phyloP scores from a whole-genome alignment of 2,888 invertebrate species.

The Erannis defoliaria region DNA sequence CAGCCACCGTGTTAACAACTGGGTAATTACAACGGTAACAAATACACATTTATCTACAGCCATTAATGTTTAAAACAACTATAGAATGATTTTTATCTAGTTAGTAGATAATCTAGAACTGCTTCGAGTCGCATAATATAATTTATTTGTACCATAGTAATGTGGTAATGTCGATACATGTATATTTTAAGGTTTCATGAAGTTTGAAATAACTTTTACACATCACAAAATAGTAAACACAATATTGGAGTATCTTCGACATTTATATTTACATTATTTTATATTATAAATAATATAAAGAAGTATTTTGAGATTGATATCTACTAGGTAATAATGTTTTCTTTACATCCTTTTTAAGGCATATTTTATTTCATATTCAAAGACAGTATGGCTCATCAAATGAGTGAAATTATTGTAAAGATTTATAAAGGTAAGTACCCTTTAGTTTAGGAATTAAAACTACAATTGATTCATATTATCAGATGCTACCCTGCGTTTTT shows the following conservation, averaged over 20 bases:
- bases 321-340: background rate
- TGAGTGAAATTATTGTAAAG: conserved; percentile 21
- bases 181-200: background rate
- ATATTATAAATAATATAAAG: background rate
- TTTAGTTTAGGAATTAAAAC: conserved; percentile 37
- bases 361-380: background rate
- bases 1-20: conserved; percentile 3
- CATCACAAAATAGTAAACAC: background rate
- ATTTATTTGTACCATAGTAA: conserved; percentile 6
- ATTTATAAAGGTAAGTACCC: conserved; percentile 25
- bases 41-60: conserved; percentile 8
- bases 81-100: conserved; percentile 7
- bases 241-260: background rate
- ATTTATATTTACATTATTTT: background rate
- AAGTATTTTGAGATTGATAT: background rate
- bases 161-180: background rate
- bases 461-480: conserved; percentile 64
- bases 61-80: conserved; percentile 8
- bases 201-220: background rate
- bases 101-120: background rate
- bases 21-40: conserved; percentile 7
- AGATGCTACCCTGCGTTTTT: conserved; percentile 74
- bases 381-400: conserved; percentile 5
- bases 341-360: conserved; percentile 9
- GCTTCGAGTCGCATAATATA: conserved; percentile 2